Percentiles rank a stretch among this genome's conserved stretches.
Evolutionary conservation across 2,888 invertebrate species (phyloP).

Genomic region (Ametastegia equiseti): DNA sequence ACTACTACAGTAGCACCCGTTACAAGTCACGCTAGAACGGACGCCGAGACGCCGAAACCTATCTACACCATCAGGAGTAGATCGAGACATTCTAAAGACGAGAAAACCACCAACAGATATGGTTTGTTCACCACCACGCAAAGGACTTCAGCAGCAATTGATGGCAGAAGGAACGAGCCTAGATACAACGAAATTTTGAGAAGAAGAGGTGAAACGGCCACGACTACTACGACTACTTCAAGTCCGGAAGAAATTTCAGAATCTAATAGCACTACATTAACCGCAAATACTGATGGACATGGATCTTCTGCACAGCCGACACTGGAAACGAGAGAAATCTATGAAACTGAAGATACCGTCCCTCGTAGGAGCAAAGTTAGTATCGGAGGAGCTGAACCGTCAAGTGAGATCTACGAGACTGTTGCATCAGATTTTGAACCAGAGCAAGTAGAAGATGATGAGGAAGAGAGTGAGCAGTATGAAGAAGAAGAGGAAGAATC

Average conservation of each 20-base stretch:
- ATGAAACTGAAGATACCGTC: slow-evolving; percentile 52
- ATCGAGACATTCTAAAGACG: slow-evolving; percentile 60
- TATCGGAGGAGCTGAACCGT: slow-evolving; percentile 30
- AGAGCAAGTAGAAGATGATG: slow-evolving; percentile 33
- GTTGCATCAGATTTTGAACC: slow-evolving; percentile 25
- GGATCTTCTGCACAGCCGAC: slow-evolving; percentile 34
- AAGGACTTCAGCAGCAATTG: slow-evolving; percentile 51
- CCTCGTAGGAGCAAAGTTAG: slow-evolving; percentile 45
- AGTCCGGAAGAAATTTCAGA: not conserved
- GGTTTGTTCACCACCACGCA: slow-evolving; percentile 55
- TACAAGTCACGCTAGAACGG: slow-evolving; percentile 4
- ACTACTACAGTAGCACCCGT: slow-evolving; percentile 13
- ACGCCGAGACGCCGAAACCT: slow-evolving; percentile 38
- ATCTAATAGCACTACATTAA: not conserved
- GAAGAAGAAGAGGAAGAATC: slow-evolving; percentile 31
- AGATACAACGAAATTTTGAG: slow-evolving; percentile 56
- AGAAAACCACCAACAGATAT: slow-evolving; percentile 57
- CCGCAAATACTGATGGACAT: not conserved
- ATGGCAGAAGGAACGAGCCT: slow-evolving; percentile 66
- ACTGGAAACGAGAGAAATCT: slow-evolving; percentile 50
- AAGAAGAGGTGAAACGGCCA: not conserved
- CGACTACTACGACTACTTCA: slow-evolving; percentile 24
- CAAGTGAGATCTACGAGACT: slow-evolving; percentile 29
- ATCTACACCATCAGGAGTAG: slow-evolving; percentile 63
- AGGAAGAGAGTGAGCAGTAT: slow-evolving; percentile 8